These are phyloP conservation scores for Argopecten irradians DNA, from an alignment of 1,140 invertebrate species.

Conservation along the genomic window DNA sequence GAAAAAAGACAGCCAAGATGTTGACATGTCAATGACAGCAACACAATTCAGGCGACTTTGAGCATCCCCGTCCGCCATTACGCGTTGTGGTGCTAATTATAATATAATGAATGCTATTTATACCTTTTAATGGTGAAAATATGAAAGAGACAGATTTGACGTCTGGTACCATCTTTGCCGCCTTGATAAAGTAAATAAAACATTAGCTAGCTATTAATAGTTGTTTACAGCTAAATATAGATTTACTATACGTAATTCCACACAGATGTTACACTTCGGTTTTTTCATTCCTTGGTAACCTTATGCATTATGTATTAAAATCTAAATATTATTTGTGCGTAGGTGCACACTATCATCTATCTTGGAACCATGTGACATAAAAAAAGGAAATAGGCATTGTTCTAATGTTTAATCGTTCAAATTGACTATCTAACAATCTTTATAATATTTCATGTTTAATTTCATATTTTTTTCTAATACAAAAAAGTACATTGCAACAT, in stretches of 20 bases:
- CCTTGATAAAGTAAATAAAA: slow-evolving; percentile 14
- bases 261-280: neutral
- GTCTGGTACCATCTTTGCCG: neutral
- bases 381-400: neutral
- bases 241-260: neutral
- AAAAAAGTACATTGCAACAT: too few species aligned
- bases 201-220: neutral
- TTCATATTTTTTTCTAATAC: too few species aligned
- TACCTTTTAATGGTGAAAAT: neutral
- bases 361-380: neutral
- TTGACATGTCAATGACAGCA: neutral
- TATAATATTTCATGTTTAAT: too few species aligned
- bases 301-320: too few species aligned
- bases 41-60: slow-evolving; percentile 16
- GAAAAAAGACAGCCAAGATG: slow-evolving; percentile 6
- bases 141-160: slow-evolving; percentile 4
- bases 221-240: neutral
- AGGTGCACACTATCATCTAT: neutral
- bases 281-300: neutral
- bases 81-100: neutral
- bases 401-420: too few species aligned
- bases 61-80: neutral
- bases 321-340: neutral
- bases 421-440: too few species aligned
- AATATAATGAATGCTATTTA: slow-evolving; percentile 19